These are phyloP conservation scores for Chrysolina oricalcia DNA, from an alignment of 2,888 invertebrate species.

Conservation along the genomic window DNA sequence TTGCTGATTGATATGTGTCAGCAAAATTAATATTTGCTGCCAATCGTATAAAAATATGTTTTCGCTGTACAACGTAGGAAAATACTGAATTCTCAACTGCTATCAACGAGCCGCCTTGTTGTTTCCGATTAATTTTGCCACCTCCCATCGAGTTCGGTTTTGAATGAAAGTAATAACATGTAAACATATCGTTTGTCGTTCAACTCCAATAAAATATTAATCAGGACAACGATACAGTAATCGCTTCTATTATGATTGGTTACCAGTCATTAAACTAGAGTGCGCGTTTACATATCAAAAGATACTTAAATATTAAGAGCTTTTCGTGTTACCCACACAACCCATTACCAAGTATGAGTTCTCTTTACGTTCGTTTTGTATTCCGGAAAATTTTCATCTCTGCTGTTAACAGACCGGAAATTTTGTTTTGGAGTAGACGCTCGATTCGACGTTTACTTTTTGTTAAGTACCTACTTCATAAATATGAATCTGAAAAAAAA, in stretches of 20 bases:
- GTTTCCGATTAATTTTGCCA: too few species aligned
- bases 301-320: not conserved
- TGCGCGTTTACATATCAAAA: not conserved
- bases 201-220: not conserved
- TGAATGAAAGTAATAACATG: not conserved
- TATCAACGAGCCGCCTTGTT: too few species aligned
- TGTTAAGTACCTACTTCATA: not conserved
- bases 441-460: not conserved
- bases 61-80: too few species aligned
- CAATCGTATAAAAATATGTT: too few species aligned
- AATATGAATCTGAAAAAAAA: not conserved
- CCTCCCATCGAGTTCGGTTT: too few species aligned
- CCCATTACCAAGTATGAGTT: not conserved
- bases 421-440: not conserved
- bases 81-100: too few species aligned
- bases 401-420: not conserved
- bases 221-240: not conserved
- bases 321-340: not conserved
- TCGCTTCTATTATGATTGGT: not conserved
- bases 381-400: not conserved
- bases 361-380: not conserved
- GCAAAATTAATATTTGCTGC: too few species aligned
- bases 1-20: too few species aligned
- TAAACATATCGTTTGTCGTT: not conserved
- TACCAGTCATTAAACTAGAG: not conserved